Percentiles rank a stretch among this genome's conserved stretches.
These are phyloP conservation scores for Antheraea mylitta DNA, from an alignment of 1,140 invertebrate genomes.

Conservation along the genomic window DNA sequence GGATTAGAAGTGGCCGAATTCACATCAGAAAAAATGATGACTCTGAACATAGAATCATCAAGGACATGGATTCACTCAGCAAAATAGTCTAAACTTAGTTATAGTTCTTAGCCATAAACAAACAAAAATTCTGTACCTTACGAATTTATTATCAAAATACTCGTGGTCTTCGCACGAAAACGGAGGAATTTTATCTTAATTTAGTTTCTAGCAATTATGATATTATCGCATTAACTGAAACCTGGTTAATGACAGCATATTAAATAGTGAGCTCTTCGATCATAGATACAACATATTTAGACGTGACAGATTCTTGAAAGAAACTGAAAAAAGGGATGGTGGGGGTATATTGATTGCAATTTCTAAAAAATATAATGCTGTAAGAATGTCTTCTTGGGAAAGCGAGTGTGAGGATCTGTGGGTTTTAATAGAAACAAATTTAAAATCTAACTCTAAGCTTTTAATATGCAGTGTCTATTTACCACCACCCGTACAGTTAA, in stretches of 20 bases:
- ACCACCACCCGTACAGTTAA: constrained; percentile 25
- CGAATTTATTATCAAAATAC: constrained; percentile 11
- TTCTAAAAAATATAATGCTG: constrained; percentile 18
- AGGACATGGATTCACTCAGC: constrained; percentile 4
- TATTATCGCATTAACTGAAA: constrained; percentile 15
- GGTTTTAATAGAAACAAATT: constrained; percentile 15
- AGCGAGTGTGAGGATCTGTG: constrained; percentile 28
- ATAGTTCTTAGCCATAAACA: background rate
- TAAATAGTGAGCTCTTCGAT: constrained; percentile 3
- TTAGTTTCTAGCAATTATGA: constrained; percentile 14
- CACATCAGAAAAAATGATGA: constrained; percentile 4
- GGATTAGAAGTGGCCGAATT: constrained; percentile 5
- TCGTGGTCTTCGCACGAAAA: constrained; percentile 6
- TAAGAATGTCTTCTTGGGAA: constrained; percentile 17
- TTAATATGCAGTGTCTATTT: constrained; percentile 28
- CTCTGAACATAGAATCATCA: background rate
- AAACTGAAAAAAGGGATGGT: constrained; percentile 20
- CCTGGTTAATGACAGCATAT: constrained; percentile 6
- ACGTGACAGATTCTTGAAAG: constrained; percentile 6
- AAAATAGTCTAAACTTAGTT: background rate
- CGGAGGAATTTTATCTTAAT: constrained; percentile 13
- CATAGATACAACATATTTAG: constrained; percentile 7
- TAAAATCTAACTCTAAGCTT: background rate
- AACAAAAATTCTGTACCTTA: too few species aligned
- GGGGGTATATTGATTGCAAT: constrained; percentile 30